These are phyloP conservation scores for Phalacrocorax brasilianus DNA, from an alignment of 2,113 vertebrate genomes.

Conservation along the genomic window DNA sequence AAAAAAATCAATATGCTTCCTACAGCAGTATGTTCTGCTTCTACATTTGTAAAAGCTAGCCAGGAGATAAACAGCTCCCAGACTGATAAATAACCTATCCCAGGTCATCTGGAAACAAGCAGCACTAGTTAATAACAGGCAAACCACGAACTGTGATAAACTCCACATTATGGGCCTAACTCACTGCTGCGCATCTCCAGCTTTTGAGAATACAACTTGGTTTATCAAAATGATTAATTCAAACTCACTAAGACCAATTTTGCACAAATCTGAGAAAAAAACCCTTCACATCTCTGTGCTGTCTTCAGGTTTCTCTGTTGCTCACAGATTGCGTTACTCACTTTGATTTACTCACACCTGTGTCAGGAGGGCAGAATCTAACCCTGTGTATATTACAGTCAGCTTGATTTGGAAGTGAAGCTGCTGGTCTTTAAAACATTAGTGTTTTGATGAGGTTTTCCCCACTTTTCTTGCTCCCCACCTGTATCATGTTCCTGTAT, in stretches of 20 bases:
- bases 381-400: not conserved
- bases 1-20: constrained; percentile 45
- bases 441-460: not conserved
- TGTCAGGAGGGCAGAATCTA: not conserved
- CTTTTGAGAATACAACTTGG: not conserved
- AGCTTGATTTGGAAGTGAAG: not conserved
- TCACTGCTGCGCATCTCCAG: not conserved
- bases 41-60: constrained; percentile 14
- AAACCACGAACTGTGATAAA: not conserved
- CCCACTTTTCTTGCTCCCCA: not conserved
- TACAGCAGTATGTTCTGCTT: not conserved
- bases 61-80: constrained; percentile 20
- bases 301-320: not conserved
- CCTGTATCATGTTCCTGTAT: not conserved
- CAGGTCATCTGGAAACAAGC: constrained; percentile 21
- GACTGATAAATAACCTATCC: constrained; percentile 26
- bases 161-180: not conserved
- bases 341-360: not conserved
- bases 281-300: not conserved
- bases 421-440: not conserved
- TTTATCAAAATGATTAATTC: not conserved
- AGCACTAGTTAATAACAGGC: constrained; percentile 6
- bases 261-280: not conserved
- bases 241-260: not conserved
- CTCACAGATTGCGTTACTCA: not conserved